Base-by-base conservation (phyloP, 2,797 vertebrate genomes). In the Dryobates pubescens region DNA sequence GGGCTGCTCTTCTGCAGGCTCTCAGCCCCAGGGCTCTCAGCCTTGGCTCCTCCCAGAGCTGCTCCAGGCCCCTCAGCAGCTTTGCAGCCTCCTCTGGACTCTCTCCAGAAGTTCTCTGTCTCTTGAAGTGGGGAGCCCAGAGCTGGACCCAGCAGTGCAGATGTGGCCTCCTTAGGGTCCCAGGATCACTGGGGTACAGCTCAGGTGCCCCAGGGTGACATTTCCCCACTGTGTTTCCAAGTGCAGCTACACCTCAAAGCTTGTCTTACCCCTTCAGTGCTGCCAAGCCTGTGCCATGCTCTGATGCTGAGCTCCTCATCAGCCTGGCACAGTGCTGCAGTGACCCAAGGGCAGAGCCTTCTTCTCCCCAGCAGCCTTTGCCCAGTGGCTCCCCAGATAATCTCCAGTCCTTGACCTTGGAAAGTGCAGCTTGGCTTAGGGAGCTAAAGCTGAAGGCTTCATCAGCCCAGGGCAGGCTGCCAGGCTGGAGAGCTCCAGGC, bases 391-490 rank as follows among this genome's bases (percentile, higher is more conserved):
- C 1, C 5, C 59, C 81, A 70, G 69, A 69, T 95, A 87, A 93
- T 89, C 92, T 87, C 62, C 79, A 83, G 89, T 47, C 87, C 10
- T 16, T 88, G 92, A 96, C 94, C 85, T 83, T 67, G 5, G 23
- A 76, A 92, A 92, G 67, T 81, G 67, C 67, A 17, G 89, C 73
- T 89, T 70, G 91, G 73, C 67, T 95, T 95, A 82, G 69, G 83
- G 73, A 81, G 79, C 88, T 93, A 68, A 95, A 86, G 71, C 80
- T 91, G 69, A 81, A 77, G 63, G 79, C 85, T 89, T 92, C 86
- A 87, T 59, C 90, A 79, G 79, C 77, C 22, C 23, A 38, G 62
- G 67, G 63, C 88, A 89, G 51, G 58, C 65, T 88, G 54, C 49
- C 81, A 17, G 43, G 77, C 61, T 19, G 73, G 72, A 7, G 10